These are phyloP conservation scores for Masticophis lateralis DNA, from an alignment of 2,797 vertebrate species.

Conservation along the genomic window DNA sequence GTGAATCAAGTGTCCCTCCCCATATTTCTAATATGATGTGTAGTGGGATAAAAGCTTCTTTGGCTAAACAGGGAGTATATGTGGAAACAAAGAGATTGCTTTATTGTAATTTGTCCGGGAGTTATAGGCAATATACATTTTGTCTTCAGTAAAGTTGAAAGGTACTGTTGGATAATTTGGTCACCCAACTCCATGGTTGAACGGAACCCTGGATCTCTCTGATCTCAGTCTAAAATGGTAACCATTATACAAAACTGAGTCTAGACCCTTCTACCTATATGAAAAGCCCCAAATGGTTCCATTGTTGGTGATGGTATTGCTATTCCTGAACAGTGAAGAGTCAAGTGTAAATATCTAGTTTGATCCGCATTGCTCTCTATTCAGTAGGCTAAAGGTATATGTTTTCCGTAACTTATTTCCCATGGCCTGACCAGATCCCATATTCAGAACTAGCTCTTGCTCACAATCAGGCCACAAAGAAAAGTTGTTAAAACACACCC, in stretches of 20 bases:
- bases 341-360: not conserved
- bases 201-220: not conserved
- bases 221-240: not conserved
- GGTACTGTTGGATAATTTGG: not conserved
- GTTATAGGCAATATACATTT: not conserved
- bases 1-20: not conserved
- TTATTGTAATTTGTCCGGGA: not conserved
- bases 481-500: not conserved
- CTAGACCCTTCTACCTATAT: not conserved
- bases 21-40: not conserved
- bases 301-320: not conserved
- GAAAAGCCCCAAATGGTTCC: not conserved
- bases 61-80: not conserved
- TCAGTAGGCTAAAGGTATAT: not conserved
- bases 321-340: not conserved
- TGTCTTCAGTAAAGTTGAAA: not conserved
- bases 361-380: not conserved
- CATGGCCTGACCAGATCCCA: not conserved
- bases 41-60: not conserved
- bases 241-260: not conserved
- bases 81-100: not conserved
- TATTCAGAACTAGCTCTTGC: not conserved
- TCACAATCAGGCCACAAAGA: not conserved
- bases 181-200: not conserved
- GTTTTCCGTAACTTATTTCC: not conserved